A percentile compares a stretch with the other conserved stretches of the same genome.
phyloP scores from a whole-genome alignment of 2,797 vertebrate genomes.

The Apodemus agrarius region DNA sequence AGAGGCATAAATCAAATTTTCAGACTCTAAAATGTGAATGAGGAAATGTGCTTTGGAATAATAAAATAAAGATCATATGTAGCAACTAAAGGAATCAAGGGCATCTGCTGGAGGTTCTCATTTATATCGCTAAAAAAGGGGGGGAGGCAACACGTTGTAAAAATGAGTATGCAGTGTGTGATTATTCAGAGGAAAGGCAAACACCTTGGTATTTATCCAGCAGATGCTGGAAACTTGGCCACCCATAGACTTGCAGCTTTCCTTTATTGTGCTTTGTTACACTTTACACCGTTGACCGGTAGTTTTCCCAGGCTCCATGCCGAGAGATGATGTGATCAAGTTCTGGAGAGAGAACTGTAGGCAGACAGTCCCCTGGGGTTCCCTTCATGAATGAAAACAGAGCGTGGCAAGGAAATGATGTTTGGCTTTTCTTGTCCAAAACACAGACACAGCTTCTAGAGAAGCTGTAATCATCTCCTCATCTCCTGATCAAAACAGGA shows the following conservation, averaged over 20 bases:
- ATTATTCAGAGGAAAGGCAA: background rate
- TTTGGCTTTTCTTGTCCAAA: background rate
- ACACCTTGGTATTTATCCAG: background rate
- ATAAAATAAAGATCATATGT: slow-evolving; percentile 13
- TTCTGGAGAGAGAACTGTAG: background rate
- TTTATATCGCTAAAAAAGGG: background rate
- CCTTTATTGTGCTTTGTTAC: background rate
- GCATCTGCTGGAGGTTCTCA: background rate
- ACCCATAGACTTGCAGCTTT: background rate
- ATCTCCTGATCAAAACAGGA: background rate
- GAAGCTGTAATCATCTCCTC: background rate
- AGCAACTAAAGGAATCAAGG: slow-evolving; percentile 7
- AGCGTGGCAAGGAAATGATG: background rate
- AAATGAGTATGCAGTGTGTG: background rate
- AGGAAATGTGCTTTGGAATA: slow-evolving; percentile 24
- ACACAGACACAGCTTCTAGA: background rate
- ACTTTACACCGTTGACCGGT: background rate
- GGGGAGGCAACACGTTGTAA: background rate
- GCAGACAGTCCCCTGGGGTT: background rate
- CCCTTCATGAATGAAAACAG: background rate
- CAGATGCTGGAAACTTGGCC: background rate
- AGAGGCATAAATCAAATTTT: slow-evolving; percentile 22
- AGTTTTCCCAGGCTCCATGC: background rate
- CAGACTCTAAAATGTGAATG: slow-evolving; percentile 45
- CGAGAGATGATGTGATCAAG: background rate